phyloP scores from a whole-genome alignment of 2,888 invertebrate genomes.

The Apomyelois bistriatella region DNA sequence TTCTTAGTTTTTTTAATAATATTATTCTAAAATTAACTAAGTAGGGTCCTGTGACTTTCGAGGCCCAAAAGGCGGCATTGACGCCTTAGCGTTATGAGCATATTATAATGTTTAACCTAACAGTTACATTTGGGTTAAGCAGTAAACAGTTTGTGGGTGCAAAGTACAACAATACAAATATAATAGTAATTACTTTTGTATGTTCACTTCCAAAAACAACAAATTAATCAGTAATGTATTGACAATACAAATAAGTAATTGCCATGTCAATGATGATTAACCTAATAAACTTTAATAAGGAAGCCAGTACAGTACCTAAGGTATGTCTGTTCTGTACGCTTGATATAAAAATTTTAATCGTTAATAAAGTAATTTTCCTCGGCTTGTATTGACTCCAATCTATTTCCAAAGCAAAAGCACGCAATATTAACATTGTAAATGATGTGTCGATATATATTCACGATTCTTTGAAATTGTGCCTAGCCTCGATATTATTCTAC shows the following conservation, averaged over 20 bases:
- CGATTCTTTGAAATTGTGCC: slow-evolving; percentile 35
- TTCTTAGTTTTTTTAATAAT: too few relatives aligned
- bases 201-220: slow-evolving; percentile 1
- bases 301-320: neutral
- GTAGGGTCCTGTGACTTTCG: too few relatives aligned
- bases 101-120: too few relatives aligned
- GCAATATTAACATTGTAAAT: slow-evolving; percentile 55
- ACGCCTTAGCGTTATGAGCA: too few relatives aligned
- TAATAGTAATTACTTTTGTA: too few relatives aligned
- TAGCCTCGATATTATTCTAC: slow-evolving; percentile 29
- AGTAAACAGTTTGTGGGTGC: too few relatives aligned
- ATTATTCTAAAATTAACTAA: too few relatives aligned
- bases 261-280: neutral
- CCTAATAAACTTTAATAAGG: slow-evolving; percentile 3
- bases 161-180: too few relatives aligned
- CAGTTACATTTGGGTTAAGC: too few relatives aligned
- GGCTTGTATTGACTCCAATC: slow-evolving; percentile 37
- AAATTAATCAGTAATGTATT: neutral
- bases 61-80: too few relatives aligned
- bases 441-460: slow-evolving; percentile 35
- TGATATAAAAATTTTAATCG: slow-evolving; percentile 30
- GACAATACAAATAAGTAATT: neutral
- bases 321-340: slow-evolving; percentile 15
- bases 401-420: slow-evolving; percentile 42
- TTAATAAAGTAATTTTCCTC: slow-evolving; percentile 45